These are phyloP conservation scores for Nylanderia fulva DNA, from an alignment of 1,140 invertebrate species.

Conservation along the genomic window DNA sequence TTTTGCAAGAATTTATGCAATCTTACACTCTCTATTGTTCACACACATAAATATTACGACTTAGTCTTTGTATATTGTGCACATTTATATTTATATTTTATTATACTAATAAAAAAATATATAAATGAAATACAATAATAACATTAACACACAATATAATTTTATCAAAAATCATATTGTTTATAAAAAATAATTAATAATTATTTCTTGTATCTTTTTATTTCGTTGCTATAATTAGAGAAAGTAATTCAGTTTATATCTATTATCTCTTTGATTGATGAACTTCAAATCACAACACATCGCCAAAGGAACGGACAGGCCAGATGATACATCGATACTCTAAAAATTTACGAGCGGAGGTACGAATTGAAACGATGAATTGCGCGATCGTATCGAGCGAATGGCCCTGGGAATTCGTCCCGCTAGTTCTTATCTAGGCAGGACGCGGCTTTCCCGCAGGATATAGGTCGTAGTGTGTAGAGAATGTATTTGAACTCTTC, in stretches of 20 bases:
- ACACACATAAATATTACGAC: conserved; percentile 3
- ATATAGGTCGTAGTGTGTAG: conserved; percentile 43
- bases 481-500: conserved; percentile 28
- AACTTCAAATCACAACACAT: conserved; percentile 1
- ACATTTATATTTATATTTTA: neutral
- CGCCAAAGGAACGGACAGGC: neutral
- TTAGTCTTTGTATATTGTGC: neutral
- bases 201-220: neutral
- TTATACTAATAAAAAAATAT: neutral
- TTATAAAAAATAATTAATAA: neutral
- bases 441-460: conserved; percentile 11
- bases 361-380: conserved; percentile 52
- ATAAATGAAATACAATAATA: neutral
- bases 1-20: neutral
- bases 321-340: conserved; percentile 52
- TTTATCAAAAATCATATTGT: neutral
- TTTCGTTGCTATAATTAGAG: neutral
- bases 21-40: conserved; percentile 16
- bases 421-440: conserved; percentile 64
- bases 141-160: neutral
- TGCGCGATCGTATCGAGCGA: conserved; percentile 39
- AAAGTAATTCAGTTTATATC: neutral
- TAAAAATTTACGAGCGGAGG: conserved; percentile 60
- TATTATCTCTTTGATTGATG: neutral
- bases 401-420: conserved; percentile 51